A percentile compares a stretch with the other conserved stretches of the same genome.
phyloP scores from a whole-genome alignment of 2,888 invertebrate genomes.

The Zele albiditarsus region DNA sequence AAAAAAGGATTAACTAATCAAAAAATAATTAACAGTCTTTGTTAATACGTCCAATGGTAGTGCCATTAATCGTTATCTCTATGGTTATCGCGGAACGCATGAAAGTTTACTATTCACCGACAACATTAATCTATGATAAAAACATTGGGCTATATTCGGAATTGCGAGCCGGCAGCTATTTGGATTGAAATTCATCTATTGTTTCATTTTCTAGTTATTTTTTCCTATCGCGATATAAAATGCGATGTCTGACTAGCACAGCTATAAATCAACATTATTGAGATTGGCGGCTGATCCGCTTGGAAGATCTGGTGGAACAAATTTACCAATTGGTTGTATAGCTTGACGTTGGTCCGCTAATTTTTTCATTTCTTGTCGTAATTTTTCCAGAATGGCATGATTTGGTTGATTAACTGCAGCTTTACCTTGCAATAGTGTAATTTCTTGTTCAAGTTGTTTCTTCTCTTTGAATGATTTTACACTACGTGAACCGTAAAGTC shows the following conservation, averaged over 20 bases:
- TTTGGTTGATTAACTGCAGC: slow-evolving; percentile 94
- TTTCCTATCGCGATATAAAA: background rate
- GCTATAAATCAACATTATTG: slow-evolving; percentile 83
- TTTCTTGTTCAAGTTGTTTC: slow-evolving; percentile 93
- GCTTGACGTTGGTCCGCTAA: slow-evolving; percentile 78
- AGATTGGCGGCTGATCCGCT: slow-evolving; percentile 84
- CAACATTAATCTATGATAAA: no score
- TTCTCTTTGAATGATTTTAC: slow-evolving; percentile 94
- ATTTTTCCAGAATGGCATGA: slow-evolving; percentile 89
- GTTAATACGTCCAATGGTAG: background rate
- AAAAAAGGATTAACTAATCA: background rate
- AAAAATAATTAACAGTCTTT: slow-evolving; percentile 1
- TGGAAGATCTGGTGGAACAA: slow-evolving; percentile 80
- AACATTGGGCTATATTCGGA: background rate
- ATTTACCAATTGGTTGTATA: slow-evolving; percentile 76
- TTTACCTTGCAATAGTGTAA: slow-evolving; percentile 90
- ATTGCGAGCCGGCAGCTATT: background rate
- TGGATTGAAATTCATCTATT: background rate
- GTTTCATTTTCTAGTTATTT: background rate
- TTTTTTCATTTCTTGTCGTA: slow-evolving; percentile 87
- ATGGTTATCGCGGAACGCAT: background rate
- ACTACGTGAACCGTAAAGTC: slow-evolving; percentile 93
- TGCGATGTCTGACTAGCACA: background rate
- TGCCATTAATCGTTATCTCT: background rate
- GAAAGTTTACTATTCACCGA: background rate